A percentile compares a stretch with the other conserved stretches of the same genome.
Conservation (phyloP, 2,797 vertebrate genomes). For the Clamator glandarius region DNA sequence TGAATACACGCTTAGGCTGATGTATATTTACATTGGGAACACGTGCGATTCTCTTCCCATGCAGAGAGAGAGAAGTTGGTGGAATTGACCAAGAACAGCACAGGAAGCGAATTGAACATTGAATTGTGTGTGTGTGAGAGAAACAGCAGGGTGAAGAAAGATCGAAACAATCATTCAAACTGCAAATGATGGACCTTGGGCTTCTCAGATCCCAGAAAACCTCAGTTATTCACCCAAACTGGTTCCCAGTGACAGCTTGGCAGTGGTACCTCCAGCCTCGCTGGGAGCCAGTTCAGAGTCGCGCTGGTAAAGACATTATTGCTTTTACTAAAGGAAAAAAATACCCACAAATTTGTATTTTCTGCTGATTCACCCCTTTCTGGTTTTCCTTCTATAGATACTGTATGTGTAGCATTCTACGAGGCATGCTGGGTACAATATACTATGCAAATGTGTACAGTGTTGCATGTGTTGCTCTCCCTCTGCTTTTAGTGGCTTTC, state of each 20-base stretch:
- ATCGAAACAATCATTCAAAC: not conserved
- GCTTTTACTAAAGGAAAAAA: constrained; percentile 56
- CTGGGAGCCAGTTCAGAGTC: not conserved
- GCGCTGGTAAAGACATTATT: not conserved
- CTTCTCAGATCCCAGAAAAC: constrained; percentile 28
- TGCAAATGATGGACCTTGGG: constrained; percentile 15
- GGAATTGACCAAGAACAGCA: not conserved
- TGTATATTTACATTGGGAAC: not conserved
- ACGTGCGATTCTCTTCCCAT: not conserved
- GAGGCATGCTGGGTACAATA: constrained; percentile 93
- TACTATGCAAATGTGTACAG: constrained; percentile 93
- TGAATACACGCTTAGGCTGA: not conserved
- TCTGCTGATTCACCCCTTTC: constrained; percentile 69
- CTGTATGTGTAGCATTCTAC: constrained; percentile 87
- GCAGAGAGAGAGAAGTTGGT: not conserved
- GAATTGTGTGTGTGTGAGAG: not conserved
- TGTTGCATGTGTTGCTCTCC: constrained; percentile 90
- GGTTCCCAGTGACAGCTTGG: not conserved
- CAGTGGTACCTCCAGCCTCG: not conserved
- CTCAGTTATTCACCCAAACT: not conserved
- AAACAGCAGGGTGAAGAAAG: not conserved
- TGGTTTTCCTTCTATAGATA: constrained; percentile 78
- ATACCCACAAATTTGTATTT: constrained; percentile 32
- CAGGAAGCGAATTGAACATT: not conserved
- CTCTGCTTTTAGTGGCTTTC: constrained; percentile 88